Evolutionary conservation across 1,140 invertebrate genomes (phyloP), one percentile per base, ranked within the genome.

Genomic region (Camponotus pennsylvanicus): DNA sequence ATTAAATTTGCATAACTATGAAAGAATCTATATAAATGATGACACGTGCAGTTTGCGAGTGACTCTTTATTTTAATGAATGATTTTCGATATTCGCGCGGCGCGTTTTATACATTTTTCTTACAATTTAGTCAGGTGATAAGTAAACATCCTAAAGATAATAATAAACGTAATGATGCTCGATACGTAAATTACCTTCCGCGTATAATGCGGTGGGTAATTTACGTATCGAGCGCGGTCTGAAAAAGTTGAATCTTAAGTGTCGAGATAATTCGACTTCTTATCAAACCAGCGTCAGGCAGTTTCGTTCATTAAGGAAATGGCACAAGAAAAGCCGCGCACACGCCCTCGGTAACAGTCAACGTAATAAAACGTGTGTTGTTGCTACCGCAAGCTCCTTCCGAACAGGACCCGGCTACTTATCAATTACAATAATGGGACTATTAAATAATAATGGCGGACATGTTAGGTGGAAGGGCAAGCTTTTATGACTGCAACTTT

Each of bases 401-500:
- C 73, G 63, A 75, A 59, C 77, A 32, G 37, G 7, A 73, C 45
- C 67, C 32, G 78, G 75, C 86, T 90, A 90, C 86, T 90, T 91
- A 91, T 91, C 89, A 91, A 91, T 91, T 91, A 91, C 89, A 91
- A 91, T 91, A 91, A 91, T 90, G 79, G 76, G 83, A 76, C 89
- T 88, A 91, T 91, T 91, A 91, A 91, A 91, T 90, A 91, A 91
- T 91, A 90, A 91, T 86, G 75, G 84, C 69, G 59, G 78, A 85
- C 87, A 77, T 79, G 86, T 90, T 85, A 86, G 86, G 78, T 75
- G 86, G 83, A 86, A 80, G 73, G 66, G 77, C 83, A 71, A 75
- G 52, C 86, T 90, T 88, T 88, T 90, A 90, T 86, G 86, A 83
- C 57, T 61, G 34, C 57, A 77, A 83, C 78, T 89, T 87, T 90